Evolutionary conservation across 64 coral and sea anemone genomes (phyloP), one percentile per base, ranked within the genome.

Genomic region (Dendronephthya gigantea): DNA sequence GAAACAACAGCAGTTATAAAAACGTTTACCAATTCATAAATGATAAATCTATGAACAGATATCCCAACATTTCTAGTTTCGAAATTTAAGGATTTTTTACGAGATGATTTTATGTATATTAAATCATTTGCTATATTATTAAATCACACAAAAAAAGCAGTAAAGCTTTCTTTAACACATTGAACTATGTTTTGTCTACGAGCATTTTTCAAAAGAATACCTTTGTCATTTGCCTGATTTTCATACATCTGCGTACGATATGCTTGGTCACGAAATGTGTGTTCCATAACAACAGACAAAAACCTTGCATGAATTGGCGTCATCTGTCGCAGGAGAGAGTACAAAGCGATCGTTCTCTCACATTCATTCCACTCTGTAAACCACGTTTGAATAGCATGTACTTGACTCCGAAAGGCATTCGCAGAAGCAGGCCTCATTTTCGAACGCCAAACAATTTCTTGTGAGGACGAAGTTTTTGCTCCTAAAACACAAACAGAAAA

Each of bases 341-440:
- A 98, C 34, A 98, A 88, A 9, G 95, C 95, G 17, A 98, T 98
- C 0, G 95, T 98, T 48, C 91, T 89, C 86, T 98, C 95, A 58
- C 95, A 98, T 10, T 98, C 95, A 72, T 98, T 98, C 95, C 95
- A 98, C 50, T 90, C 84, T 13, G 83, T 88, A 83, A 98, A 98
- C 95, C 95, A 98, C 40, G 86, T 85, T 35, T 93, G 92, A 34
- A 98, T 58, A 32, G 95, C 76, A 35, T 89, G 87, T 0, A 98
- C 92, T 93, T 98, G 95, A 84, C 91, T 92, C 22, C 95, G 90
- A 68, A 98, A 98, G 31, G 91, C 85, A 30, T 92, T 98, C 35
- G 91, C 90, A 50, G 83, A 83, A 47, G 92, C 92, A 10, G 95
- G 92, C 84, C 89, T 93, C 92, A 93, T 98, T 35, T 86, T 93